Evolutionary conservation across 1,140 invertebrate genomes (phyloP), one percentile per base, ranked within the genome.

Genomic region (Andricus grossulariae): DNA sequence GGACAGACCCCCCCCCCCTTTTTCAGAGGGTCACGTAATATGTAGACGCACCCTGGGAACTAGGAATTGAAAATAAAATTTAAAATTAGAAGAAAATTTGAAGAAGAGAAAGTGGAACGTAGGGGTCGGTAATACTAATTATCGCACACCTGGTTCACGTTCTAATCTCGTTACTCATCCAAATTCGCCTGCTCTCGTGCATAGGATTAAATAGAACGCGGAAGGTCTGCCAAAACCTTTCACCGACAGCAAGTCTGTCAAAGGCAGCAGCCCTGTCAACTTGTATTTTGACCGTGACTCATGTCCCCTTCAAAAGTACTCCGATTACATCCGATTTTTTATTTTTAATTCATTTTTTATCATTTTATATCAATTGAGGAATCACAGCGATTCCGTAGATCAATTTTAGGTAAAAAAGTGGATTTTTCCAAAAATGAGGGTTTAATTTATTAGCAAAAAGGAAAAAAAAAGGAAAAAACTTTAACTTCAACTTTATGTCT

Each of bases 221-320:
- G 81, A 86, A 85, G 80, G 77, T 78, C 81, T 85, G 85, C 85
- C 85, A 86, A 83, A 86, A 81, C 82, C 74, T 74, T 78, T 78
- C 78, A 78, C 81, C 70, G 78, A 78, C 72, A 73, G 75, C 75
- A 71, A 80, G 80, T 80, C 78, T 80, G 74, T 82, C 71, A 80
- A 74, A 82, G 80, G 79, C 80, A 79, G 80, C 73, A 18, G 25
- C 55, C 55, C 55, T 15, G 21, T 66, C 60, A 66, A 66, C 60
- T 66, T 66, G 32, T 8, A 39, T 66, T 66, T 66, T 66, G 60
- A 66, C 60, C 60, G 60, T 66, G 60, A 66, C 60, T 66, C 60
- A 66, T 66, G 32, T 15, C 60, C 39, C 7, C 39, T 45, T 45
- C 39, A 45, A 45, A 45, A 45, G 39, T 45, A 45, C 39, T 45